Conservation (phyloP, 2,888 invertebrate species). For the Aelia acuminata region DNA sequence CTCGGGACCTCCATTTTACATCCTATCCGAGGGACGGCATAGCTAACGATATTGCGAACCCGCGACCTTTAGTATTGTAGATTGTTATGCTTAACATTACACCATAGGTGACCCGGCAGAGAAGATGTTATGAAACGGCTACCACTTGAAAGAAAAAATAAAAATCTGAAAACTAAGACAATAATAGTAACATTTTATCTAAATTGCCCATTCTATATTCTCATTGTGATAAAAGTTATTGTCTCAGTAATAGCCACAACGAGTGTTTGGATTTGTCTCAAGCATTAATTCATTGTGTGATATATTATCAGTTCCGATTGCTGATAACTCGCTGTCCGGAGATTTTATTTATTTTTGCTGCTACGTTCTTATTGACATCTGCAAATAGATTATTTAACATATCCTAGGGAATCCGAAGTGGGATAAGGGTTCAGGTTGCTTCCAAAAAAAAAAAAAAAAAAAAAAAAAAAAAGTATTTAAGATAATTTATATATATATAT, state of each 20-base stretch:
- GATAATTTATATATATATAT: too few species aligned
- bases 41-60: too few species aligned
- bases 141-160: neutral
- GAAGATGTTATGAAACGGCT: neutral
- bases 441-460: too few species aligned
- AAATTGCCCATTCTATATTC: neutral
- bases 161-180: neutral
- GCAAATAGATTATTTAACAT: neutral
- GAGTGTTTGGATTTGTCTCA: neutral
- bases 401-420: too few species aligned
- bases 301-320: neutral
- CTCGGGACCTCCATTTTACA: too few species aligned
- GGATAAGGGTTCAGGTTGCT: too few species aligned
- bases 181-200: conserved; percentile 14
- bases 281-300: neutral
- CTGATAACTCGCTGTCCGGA: neutral
- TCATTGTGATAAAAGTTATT: neutral
- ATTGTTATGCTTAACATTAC: too few species aligned
- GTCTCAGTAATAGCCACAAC: neutral
- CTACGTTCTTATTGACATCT: neutral
- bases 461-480: too few species aligned
- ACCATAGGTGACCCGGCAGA: too few species aligned
- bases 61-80: too few species aligned
- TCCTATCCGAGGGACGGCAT: too few species aligned
- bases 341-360: neutral